Base-by-base conservation (phyloP, 2,888 invertebrate genomes). In the Eugnorisma glareosa region DNA sequence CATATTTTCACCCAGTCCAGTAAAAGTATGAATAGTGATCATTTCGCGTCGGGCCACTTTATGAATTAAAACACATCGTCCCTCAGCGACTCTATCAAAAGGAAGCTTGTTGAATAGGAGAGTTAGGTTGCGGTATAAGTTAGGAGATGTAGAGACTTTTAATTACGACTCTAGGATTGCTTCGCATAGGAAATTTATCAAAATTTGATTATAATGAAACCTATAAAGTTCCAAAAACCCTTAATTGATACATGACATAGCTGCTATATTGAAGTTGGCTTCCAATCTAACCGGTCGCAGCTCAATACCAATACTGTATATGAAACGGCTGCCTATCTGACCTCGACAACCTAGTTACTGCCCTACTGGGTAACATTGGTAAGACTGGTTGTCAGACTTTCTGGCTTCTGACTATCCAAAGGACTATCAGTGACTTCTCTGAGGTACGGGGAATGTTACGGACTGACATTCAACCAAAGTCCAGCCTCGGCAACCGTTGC, bases 11-110 rank as follows among this genome's bases (percentile, higher is more conserved):
- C 54, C 7, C 1, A n/a, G 10, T 28, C 1, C 43, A 45, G 40
- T 43, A 68, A 57, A 40, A 77, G 51, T 61, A 72, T 86, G 83
- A 86, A 87, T 88, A 72, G 88, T 76, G 81, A 86, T 84, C 81
- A 86, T 83, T 86, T 86, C 84, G 66, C 77, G 79, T 54, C 75
- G 69, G 75, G 77, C 77, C 85, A 87, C 87, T 91, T 89, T 84
- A 85, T 83, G 86, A 85, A 90, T 90, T 88, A 86, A 88, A 89
- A 87, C 88, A 85, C 86, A 87, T 84, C 76, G 85, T 82, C 78
- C 84, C 87, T 86, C 48, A 68, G 82, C 18, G 71, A 57, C 76
- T 81, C 67, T 59, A 70, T 86, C 80, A 87, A 87, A 89, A 86
- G 86, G 72, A 57, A 76, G 76, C 79, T 79, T 69, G 73, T 71